Evolutionary conservation across 1,140 invertebrate genomes (phyloP), one percentile per base, ranked within the genome.

Genomic region (Panonychus citri): DNA sequence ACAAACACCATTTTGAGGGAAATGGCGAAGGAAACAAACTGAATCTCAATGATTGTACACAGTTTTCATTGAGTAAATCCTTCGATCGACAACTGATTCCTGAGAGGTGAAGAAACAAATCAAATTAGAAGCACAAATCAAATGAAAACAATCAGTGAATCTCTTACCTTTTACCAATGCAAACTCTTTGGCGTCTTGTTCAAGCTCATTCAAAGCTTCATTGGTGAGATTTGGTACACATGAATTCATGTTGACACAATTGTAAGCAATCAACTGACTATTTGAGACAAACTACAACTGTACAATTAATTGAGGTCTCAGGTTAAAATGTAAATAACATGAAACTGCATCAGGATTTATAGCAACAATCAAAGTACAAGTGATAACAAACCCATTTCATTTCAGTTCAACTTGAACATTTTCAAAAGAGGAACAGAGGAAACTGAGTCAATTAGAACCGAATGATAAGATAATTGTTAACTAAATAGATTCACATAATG

Each of bases 1-100:
- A 79, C 43, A 81, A 67, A 67, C 90, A 90, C 65, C 84, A 78
- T 27, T 73, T 71, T 55, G 73, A 72, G 1, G 86, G 85, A 68
- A 89, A 86, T 12, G 77, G 73, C 2, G 85, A 84, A 5, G 89
- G 88, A 49, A 89, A 71, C 19, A 46, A 46, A 1, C 15, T 21
- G 19, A 46, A 46, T 46, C 21, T 46, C 8, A 46, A 24, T 15
- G 21, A n/a, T 46, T 46, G 43, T 21, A 46, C 13, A n/a, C 21
- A 24, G 19, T 46, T 24, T 1, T 46, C 43, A 46, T 46, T n/a
- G n/a, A 19, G 21, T 46, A 24, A 46, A 21, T 46, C 43, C 1
- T n/a, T 46, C 8, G 43, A 46, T 46, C 43, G n/a, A n/a, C n/a
- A 21, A 46, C 43, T 10, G 8, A 46, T n/a, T n/a, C 43, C 43